phyloP scores from a whole-genome alignment of 2,888 invertebrate genomes.

The Folsomia candida region DNA sequence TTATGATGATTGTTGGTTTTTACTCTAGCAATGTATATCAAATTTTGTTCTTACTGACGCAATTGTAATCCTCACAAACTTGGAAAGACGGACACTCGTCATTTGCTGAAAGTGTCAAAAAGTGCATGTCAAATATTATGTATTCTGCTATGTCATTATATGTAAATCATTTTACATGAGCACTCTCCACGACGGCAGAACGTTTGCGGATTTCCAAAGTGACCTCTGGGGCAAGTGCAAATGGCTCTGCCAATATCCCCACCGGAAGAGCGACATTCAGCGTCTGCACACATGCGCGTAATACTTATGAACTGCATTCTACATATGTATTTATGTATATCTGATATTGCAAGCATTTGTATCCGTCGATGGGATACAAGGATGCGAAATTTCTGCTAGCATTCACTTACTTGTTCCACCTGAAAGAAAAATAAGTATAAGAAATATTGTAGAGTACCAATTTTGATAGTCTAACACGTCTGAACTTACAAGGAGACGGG shows the following conservation, averaged over 20 bases:
- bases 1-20: too few relatives aligned
- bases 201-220: constrained; percentile 74
- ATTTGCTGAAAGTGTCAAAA: constrained; percentile 60
- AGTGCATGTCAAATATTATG: background rate
- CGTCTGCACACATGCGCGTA: constrained; percentile 59
- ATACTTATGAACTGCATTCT: background rate
- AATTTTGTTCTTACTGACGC: constrained; percentile 64
- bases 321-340: background rate
- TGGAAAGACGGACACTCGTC: constrained; percentile 71
- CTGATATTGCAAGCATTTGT: too few relatives aligned
- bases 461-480: too few relatives aligned
- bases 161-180: constrained; percentile 57
- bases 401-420: too few relatives aligned
- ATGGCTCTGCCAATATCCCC: constrained; percentile 66
- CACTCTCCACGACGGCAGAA: constrained; percentile 74
- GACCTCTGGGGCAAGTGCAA: constrained; percentile 74
- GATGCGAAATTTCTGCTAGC: too few relatives aligned
- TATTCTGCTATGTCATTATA: background rate
- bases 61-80: constrained; percentile 72
- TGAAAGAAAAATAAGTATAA: too few relatives aligned
- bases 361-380: too few relatives aligned
- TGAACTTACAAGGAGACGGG: constrained; percentile 75
- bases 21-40: too few relatives aligned
- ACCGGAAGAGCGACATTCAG: constrained; percentile 64
- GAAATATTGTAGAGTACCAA: too few relatives aligned